Percentiles rank a stretch among this genome's conserved stretches.
These are phyloP conservation scores for Ctena decussata DNA, from an alignment of 2,888 invertebrate genomes.

Conservation along the genomic window DNA sequence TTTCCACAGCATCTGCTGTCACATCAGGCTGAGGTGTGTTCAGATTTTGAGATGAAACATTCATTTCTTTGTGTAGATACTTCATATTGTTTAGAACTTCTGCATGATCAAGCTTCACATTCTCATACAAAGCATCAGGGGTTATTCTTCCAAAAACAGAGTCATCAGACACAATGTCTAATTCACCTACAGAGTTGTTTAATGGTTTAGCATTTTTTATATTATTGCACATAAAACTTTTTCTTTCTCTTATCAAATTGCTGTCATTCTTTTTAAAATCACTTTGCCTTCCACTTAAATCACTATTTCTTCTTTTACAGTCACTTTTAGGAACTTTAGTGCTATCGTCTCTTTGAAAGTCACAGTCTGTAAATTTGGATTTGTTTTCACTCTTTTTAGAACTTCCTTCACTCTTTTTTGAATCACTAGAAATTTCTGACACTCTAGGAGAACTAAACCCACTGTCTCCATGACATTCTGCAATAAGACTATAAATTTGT, in stretches of 20 bases:
- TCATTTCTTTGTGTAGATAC: constrained; percentile 68
- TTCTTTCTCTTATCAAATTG: constrained; percentile 36
- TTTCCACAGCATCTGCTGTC: constrained; percentile 10
- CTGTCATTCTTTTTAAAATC: constrained; percentile 32
- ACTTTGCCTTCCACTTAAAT: not conserved
- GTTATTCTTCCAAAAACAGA: constrained; percentile 49
- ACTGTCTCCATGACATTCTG: constrained; percentile 76
- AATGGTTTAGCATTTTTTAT: constrained; percentile 33
- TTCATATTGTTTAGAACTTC: constrained; percentile 75
- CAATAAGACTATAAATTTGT: constrained; percentile 59
- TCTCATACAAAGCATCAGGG: constrained; percentile 62
- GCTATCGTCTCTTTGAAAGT: not conserved
- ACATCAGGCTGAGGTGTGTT: constrained; percentile 34
- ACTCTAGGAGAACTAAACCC: constrained; percentile 79
- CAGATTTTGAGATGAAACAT: constrained; percentile 63
- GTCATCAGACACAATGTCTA: constrained; percentile 52
- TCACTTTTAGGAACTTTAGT: not conserved
- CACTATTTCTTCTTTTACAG: not conserved
- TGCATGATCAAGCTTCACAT: constrained; percentile 55
- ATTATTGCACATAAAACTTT: constrained; percentile 65
- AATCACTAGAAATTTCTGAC: constrained; percentile 54
- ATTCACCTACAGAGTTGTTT: constrained; percentile 53
- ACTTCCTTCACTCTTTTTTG: constrained; percentile 16
- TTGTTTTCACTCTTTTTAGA: not conserved
- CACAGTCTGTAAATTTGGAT: not conserved